phyloP scores from a whole-genome alignment of 2,888 invertebrate species.

The Eustalomyia histrio region DNA sequence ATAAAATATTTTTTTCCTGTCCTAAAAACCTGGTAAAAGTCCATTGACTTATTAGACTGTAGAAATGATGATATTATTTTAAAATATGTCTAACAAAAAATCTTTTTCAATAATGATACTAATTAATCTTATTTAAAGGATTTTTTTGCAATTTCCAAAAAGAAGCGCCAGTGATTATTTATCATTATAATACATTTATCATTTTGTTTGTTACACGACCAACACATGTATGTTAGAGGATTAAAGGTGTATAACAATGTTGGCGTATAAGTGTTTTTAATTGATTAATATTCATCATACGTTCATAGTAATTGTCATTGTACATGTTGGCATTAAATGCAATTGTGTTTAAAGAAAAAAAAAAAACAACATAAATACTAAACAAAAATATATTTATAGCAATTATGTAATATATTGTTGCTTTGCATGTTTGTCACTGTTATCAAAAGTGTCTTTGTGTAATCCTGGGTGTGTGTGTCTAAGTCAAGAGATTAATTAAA shows the following conservation, averaged over 20 bases:
- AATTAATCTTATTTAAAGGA: too few species aligned
- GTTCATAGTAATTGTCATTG: background rate
- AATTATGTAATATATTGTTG: background rate
- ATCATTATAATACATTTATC: constrained; percentile 1
- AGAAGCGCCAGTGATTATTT: background rate
- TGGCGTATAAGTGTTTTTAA: background rate
- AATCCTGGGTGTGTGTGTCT: background rate
- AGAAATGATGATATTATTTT: too few species aligned
- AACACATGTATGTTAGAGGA: constrained; percentile 7
- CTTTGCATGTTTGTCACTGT: background rate
- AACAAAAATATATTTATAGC: background rate
- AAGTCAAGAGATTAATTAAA: constrained; percentile 32
- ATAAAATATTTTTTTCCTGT: too few species aligned
- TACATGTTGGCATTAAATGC: background rate
- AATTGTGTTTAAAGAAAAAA: background rate
- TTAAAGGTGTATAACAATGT: constrained; percentile 5
- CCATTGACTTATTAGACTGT: too few species aligned
- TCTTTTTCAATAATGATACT: too few species aligned
- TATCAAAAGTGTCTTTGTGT: background rate
- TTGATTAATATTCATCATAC: constrained; percentile 20
- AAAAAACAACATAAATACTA: background rate
- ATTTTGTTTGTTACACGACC: background rate
- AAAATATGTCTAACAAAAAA: too few species aligned
- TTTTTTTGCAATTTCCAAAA: background rate
- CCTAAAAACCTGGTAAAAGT: too few species aligned